These are phyloP conservation scores for Vollenhovia emeryi DNA, from an alignment of 1,140 invertebrate species.

Conservation along the genomic window DNA sequence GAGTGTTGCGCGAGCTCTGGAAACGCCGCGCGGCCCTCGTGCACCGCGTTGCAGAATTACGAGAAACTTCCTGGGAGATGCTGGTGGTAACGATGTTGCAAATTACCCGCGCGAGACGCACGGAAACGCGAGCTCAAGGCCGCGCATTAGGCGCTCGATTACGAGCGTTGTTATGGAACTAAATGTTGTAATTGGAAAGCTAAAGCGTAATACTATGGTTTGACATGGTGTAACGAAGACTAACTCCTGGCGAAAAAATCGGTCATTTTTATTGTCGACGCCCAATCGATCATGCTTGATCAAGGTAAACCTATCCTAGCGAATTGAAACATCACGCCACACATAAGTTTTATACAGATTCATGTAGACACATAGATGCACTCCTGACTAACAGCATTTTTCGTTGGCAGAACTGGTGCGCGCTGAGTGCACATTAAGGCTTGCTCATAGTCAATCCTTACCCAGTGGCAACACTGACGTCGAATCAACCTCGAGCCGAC, in stretches of 20 bases:
- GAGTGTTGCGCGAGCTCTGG: constrained; percentile 44
- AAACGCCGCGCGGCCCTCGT: constrained; percentile 11
- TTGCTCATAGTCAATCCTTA: too few species aligned
- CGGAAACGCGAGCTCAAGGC: constrained; percentile 18
- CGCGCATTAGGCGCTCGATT: constrained; percentile 42
- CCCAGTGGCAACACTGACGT: too few species aligned
- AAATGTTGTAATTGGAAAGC: constrained; percentile 54
- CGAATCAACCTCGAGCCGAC: too few species aligned
- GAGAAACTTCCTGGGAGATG: constrained; percentile 53
- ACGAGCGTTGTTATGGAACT: constrained; percentile 53
- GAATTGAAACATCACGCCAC: neutral
- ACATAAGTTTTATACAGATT: neutral
- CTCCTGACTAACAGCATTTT: too few species aligned
- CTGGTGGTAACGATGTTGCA: constrained; percentile 52
- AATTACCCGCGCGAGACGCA: constrained; percentile 47
- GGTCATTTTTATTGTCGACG: neutral
- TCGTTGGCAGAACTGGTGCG: too few species aligned
- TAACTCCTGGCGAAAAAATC: constrained; percentile 10
- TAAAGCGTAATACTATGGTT: neutral
- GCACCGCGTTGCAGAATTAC: constrained; percentile 45
- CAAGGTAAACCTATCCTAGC: neutral
- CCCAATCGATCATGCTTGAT: neutral
- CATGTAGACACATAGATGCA: neutral
- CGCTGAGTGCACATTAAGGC: too few species aligned
- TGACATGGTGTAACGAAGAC: neutral